Evolutionary conservation across 2,113 vertebrate genomes (phyloP).

Genomic region (Cephalophus harveyi): DNA sequence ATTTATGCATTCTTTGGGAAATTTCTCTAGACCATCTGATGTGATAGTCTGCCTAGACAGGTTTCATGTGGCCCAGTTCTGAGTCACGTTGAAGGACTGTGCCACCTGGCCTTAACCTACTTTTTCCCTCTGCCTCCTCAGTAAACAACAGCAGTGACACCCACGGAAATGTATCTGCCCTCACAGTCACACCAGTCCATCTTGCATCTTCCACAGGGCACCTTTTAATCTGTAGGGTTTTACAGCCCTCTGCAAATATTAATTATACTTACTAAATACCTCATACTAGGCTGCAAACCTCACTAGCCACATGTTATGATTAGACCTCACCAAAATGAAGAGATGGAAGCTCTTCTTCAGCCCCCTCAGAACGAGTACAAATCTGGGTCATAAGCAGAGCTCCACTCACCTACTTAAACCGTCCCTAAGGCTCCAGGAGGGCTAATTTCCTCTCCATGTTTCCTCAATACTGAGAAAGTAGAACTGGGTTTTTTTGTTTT

Average conservation of each 20-base stretch:
- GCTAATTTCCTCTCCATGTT: background rate
- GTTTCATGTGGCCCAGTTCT: constrained; percentile 40
- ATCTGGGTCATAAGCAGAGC: constrained; percentile 2
- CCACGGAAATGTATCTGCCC: background rate
- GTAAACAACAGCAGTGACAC: background rate
- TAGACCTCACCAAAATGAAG: background rate
- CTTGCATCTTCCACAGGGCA: background rate
- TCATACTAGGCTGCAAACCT: constrained; percentile 4
- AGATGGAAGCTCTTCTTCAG: background rate
- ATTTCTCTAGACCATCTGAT: background rate
- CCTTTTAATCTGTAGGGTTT: constrained; percentile 34
- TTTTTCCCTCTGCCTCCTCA: background rate
- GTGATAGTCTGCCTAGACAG: background rate
- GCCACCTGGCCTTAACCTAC: background rate
- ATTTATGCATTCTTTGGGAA: background rate
- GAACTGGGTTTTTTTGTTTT: background rate
- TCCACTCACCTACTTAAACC: background rate
- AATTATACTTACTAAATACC: constrained; percentile 47
- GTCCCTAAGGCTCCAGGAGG: background rate
- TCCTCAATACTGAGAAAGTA: background rate
- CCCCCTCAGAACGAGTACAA: background rate
- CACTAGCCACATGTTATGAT: constrained; percentile 21
- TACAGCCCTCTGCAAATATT: background rate
- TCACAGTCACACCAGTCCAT: background rate
- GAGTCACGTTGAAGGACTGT: background rate